A percentile compares a stretch with the other conserved stretches of the same genome.
phyloP scores from a whole-genome alignment of 2,113 vertebrate species.

The Tetraodon nigroviridis region DNA sequence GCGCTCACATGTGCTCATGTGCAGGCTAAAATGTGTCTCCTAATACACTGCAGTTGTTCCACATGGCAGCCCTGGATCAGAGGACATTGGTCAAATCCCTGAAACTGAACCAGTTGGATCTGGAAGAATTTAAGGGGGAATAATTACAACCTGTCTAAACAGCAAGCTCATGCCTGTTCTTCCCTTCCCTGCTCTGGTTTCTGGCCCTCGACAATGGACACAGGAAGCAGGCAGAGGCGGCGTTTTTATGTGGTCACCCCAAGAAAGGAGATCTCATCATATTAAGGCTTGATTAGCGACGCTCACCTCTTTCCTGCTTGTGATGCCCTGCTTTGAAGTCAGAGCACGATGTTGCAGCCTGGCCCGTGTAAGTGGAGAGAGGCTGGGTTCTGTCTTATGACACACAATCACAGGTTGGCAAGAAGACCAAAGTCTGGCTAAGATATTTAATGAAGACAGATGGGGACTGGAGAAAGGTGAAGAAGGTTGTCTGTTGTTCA shows the following conservation, averaged over 20 bases:
- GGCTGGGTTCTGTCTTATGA: conserved; percentile 56
- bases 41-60: conserved; percentile 27
- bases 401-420: conserved; percentile 55
- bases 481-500: conserved; percentile 21
- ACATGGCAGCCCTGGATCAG: conserved; percentile 46
- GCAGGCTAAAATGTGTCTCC: conserved; percentile 37
- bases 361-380: conserved; percentile 31
- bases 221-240: conserved; percentile 28
- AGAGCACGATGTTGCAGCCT: conserved; percentile 25
- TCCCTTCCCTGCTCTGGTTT: conserved; percentile 4
- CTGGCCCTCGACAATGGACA: conserved; percentile 29
- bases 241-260: conserved; percentile 50
- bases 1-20: conserved; percentile 45
- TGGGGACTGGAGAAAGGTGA: conserved; percentile 31
- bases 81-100: conserved; percentile 42
- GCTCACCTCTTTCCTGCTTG: conserved; percentile 37
- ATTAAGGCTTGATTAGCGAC: conserved; percentile 59
- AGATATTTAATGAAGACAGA: conserved; percentile 54
- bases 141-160: conserved; percentile 65
- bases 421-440: conserved; percentile 49
- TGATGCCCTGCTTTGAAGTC: conserved; percentile 42
- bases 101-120: conserved; percentile 36
- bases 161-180: conserved; percentile 33
- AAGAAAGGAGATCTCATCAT: conserved; percentile 39
- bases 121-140: conserved; percentile 60